Evolutionary conservation across 1,140 invertebrate genomes (phyloP).

Genomic region (Drosophila lini): DNA sequence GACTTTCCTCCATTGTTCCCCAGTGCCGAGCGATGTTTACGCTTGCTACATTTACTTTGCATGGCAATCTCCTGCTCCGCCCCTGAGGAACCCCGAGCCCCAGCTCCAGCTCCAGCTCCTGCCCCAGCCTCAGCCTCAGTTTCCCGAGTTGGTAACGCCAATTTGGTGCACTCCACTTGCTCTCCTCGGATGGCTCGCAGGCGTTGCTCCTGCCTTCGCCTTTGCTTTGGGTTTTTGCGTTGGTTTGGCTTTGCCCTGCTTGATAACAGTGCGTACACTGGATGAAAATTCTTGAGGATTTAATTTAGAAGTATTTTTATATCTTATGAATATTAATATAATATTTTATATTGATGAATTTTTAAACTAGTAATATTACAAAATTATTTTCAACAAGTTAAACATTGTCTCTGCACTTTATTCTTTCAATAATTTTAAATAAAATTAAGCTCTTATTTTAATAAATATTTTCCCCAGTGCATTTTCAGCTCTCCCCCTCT

Average conservation of each 20-base stretch:
- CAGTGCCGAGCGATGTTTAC: conserved; percentile 72
- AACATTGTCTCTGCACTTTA: neutral
- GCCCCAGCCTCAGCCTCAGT: neutral
- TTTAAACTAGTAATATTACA: neutral
- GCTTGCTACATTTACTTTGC: conserved; percentile 81
- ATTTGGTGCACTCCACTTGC: conserved; percentile 72
- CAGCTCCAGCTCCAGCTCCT: neutral
- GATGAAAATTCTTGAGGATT: neutral
- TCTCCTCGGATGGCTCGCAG: conserved; percentile 63
- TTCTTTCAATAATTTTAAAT: neutral
- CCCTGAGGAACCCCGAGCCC: conserved; percentile 5
- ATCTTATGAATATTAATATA: too few species aligned
- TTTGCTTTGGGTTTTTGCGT: conserved; percentile 18
- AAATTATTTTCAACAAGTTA: neutral
- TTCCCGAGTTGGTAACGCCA: conserved; percentile 54
- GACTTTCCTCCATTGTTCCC: conserved; percentile 53
- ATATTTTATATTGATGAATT: neutral
- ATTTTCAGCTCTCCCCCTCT: too few species aligned
- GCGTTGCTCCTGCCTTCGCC: conserved; percentile 40
- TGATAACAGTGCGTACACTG: conserved; percentile 11
- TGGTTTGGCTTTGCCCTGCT: conserved; percentile 14
- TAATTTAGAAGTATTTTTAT: accelerated
- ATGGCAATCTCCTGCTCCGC: conserved; percentile 49
- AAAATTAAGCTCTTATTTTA: too few species aligned
- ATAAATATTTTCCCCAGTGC: neutral